A percentile compares a stretch with the other conserved stretches of the same genome.
These are phyloP conservation scores for Rhynchophorus ferrugineus DNA, from an alignment of 1,140 invertebrate species.

Conservation along the genomic window DNA sequence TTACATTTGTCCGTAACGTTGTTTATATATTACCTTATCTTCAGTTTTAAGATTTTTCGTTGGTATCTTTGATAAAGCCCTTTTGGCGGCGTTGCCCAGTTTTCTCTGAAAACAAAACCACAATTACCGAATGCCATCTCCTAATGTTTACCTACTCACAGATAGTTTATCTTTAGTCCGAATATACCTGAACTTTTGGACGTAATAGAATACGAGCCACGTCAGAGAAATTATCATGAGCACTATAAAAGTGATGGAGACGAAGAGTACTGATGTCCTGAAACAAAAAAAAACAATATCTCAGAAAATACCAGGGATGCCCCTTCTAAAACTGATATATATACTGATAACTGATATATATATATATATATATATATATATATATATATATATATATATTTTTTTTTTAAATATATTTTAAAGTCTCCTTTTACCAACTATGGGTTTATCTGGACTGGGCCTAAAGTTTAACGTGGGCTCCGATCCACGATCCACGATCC, in stretches of 20 bases:
- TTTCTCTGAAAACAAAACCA: slow-evolving; percentile 55
- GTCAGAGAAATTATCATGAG: slow-evolving; percentile 88
- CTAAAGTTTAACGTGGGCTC: too few species aligned
- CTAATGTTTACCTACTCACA: slow-evolving; percentile 50
- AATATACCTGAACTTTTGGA: slow-evolving; percentile 85
- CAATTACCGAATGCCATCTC: too few species aligned
- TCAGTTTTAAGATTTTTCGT: slow-evolving; percentile 74
- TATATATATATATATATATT: too few species aligned
- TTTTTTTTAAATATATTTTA: too few species aligned
- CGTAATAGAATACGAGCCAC: slow-evolving; percentile 92
- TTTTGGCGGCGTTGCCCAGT: slow-evolving; percentile 81
- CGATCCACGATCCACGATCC: too few species aligned
- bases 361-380: too few species aligned
- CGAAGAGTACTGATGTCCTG: slow-evolving; percentile 83
- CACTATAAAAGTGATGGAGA: slow-evolving; percentile 90
- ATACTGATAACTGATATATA: too few species aligned
- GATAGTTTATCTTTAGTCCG: slow-evolving; percentile 80
- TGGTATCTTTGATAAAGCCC: slow-evolving; percentile 83
- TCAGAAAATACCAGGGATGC: too few species aligned
- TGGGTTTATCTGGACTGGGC: too few species aligned
- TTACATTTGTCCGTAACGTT: background rate
- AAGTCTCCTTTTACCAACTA: too few species aligned
- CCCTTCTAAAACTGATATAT: too few species aligned
- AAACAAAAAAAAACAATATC: slow-evolving; percentile 42
- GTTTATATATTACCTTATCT: slow-evolving; percentile 59